These are phyloP conservation scores for Drosophila quinaria DNA, from an alignment of 2,888 invertebrate genomes.

Conservation along the genomic window DNA sequence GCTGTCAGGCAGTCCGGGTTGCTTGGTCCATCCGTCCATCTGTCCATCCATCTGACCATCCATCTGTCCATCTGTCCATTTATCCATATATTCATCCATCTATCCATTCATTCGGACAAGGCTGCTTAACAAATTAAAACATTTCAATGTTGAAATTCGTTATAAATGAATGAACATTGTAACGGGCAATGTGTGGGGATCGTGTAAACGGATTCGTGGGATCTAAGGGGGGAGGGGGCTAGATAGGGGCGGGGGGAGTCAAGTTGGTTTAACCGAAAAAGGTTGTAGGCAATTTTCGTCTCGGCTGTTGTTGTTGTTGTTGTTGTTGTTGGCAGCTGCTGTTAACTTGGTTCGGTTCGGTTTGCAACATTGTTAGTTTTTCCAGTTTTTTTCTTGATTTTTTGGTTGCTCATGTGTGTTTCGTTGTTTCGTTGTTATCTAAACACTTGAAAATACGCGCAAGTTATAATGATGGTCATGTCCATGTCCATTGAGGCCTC, in stretches of 20 bases:
- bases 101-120: conserved; percentile 32
- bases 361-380: conserved; percentile 54
- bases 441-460: conserved; percentile 51
- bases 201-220: conserved; percentile 7
- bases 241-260: neutral
- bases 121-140: conserved; percentile 50
- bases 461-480: conserved; percentile 67
- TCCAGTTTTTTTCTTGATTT: conserved; percentile 49
- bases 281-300: conserved; percentile 56
- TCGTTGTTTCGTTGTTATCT: conserved; percentile 42
- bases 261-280: conserved; percentile 37
- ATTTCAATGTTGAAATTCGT: conserved; percentile 75
- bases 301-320: conserved; percentile 22
- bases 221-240: neutral
- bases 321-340: conserved; percentile 20
- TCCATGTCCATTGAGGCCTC: conserved; percentile 58
- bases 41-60: conserved; percentile 5
- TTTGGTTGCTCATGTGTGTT: conserved; percentile 7
- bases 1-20: conserved; percentile 11
- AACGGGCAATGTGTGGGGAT: conserved; percentile 51
- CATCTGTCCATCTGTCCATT: neutral
- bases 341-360: conserved; percentile 9
- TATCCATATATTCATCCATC: conserved; percentile 5
- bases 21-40: neutral
- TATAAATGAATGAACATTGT: conserved; percentile 78